These are phyloP conservation scores for Stichodactyla helianthus DNA, from an alignment of 64 coral and sea anemone species.

Conservation along the genomic window DNA sequence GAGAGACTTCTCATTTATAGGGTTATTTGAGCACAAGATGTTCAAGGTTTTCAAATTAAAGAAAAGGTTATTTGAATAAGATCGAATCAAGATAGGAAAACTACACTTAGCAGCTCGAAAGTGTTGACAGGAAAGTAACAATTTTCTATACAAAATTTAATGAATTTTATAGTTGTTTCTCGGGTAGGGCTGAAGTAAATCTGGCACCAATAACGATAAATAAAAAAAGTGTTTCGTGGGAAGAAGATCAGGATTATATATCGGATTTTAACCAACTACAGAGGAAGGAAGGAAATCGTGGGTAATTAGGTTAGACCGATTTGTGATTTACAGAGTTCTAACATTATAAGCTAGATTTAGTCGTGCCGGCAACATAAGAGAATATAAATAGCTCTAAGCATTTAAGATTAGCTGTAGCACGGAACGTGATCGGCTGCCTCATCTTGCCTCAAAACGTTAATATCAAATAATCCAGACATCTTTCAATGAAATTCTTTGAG, in stretches of 20 bases:
- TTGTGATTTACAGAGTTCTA: not conserved
- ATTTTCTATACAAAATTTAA: not conserved
- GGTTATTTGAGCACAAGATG: not conserved
- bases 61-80: conserved; percentile 6
- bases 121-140: not conserved
- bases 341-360: not conserved
- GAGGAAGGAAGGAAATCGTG: not conserved
- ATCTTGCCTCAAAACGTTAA: not conserved
- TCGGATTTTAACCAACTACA: not conserved
- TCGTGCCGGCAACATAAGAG: not conserved
- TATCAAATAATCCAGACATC: not conserved
- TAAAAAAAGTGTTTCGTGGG: no score
- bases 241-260: conserved; percentile 2
- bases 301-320: not conserved
- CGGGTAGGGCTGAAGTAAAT: not conserved
- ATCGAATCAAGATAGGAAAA: conserved; percentile 4
- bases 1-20: not conserved
- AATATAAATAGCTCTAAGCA: not conserved
- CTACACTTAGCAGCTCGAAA: not conserved
- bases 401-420: not conserved
- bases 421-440: not conserved
- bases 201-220: not conserved
- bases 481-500: not conserved
- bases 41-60: not conserved
- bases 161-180: not conserved